These are phyloP conservation scores for Boloria selene DNA, from an alignment of 2,888 invertebrate genomes.

Conservation along the genomic window DNA sequence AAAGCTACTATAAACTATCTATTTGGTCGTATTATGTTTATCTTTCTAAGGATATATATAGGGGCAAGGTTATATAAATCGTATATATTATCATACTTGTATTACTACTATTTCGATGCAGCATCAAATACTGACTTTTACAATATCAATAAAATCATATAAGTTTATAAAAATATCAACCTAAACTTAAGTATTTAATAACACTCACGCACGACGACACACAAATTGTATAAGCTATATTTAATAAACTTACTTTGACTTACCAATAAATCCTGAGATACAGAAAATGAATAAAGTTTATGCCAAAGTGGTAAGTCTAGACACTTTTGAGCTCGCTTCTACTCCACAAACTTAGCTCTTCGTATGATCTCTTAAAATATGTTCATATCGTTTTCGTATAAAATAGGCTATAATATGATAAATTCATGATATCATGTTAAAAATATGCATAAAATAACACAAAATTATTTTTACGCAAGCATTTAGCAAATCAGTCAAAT, in stretches of 20 bases:
- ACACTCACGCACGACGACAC: not conserved
- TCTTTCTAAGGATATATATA: too few relatives aligned
- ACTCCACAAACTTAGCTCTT: slow-evolving; percentile 1
- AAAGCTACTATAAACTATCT: too few relatives aligned
- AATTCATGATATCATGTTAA: not conserved
- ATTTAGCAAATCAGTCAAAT: too few relatives aligned
- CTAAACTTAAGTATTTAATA: not conserved
- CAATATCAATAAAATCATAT: too few relatives aligned
- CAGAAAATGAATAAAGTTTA: slow-evolving; percentile 10
- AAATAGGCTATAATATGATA: not conserved
- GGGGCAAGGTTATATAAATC: too few relatives aligned
- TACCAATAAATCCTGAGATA: slow-evolving; percentile 3
- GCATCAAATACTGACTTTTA: too few relatives aligned
- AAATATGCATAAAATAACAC: too few relatives aligned
- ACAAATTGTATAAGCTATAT: not conserved
- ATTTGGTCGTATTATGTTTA: too few relatives aligned
- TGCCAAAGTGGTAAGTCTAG: slow-evolving; percentile 8
- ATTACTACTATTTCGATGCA: too few relatives aligned
- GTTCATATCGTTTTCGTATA: slow-evolving; percentile 6
- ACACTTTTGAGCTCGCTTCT: slow-evolving; percentile 15
- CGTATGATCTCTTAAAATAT: slow-evolving; percentile 4
- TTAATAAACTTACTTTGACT: slow-evolving; percentile 1
- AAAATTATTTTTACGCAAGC: too few relatives aligned
- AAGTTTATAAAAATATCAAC: not conserved
- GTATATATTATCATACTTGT: too few relatives aligned